Percentiles rank a stretch among this genome's conserved stretches.
phyloP scores from a whole-genome alignment of 2,797 vertebrate genomes.

The Poeciliopsis gracilis region DNA sequence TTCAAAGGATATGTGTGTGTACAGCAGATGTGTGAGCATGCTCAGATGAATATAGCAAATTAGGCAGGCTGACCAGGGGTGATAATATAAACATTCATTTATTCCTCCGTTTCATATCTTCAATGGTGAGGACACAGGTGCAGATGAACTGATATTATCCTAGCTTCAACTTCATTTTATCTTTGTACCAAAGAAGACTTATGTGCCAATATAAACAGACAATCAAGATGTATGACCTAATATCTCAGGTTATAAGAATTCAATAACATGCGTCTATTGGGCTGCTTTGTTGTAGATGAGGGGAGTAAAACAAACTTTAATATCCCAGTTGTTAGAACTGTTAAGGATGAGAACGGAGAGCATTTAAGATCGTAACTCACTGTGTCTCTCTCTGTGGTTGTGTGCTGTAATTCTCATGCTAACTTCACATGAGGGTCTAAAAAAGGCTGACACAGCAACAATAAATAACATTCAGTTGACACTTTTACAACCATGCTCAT shows the following conservation, averaged over 20 bases:
- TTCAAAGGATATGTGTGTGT: conserved; percentile 42
- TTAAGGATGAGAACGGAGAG: conserved; percentile 63
- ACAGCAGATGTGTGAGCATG: conserved; percentile 23
- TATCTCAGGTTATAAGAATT: conserved; percentile 77
- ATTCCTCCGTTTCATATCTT: conserved; percentile 33
- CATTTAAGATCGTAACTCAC: conserved; percentile 63
- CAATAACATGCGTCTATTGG: conserved; percentile 69
- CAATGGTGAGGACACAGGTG: conserved; percentile 50
- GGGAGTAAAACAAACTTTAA: conserved; percentile 78
- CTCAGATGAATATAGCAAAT: conserved; percentile 28
- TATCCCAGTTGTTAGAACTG: conserved; percentile 72
- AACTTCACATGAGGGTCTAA: conserved; percentile 19
- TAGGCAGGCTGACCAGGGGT: conserved; percentile 26
- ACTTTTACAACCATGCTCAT: conserved; percentile 44
- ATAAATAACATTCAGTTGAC: conserved; percentile 45
- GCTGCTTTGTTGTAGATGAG: conserved; percentile 62
- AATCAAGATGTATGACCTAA: conserved; percentile 67
- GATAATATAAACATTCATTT: conserved; percentile 43
- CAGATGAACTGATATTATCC: conserved; percentile 66
- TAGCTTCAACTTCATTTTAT: conserved; percentile 59
- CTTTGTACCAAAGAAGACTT: conserved; percentile 53
- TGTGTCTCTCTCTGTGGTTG: conserved; percentile 31
- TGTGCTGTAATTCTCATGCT: conserved; percentile 48
- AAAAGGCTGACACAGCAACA: conserved; percentile 19
- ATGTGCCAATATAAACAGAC: conserved; percentile 62